These are phyloP conservation scores for Ophioninae sp. DNA, from an alignment of 2,888 invertebrate genomes.

Conservation along the genomic window DNA sequence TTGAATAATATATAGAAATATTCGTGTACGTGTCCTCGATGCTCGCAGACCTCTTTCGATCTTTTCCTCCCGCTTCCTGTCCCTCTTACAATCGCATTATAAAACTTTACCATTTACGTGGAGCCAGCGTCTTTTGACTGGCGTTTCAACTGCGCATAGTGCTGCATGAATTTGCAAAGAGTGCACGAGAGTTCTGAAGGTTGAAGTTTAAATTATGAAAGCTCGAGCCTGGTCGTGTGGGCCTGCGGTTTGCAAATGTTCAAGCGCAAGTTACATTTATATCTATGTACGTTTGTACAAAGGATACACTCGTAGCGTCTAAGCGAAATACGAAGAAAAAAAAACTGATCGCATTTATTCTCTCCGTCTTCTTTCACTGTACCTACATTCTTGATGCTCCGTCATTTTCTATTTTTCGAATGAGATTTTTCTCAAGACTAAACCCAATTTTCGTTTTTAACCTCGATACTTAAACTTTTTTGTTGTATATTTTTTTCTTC, in stretches of 20 bases:
- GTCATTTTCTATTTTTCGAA: not conserved
- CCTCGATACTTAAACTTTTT: not conserved
- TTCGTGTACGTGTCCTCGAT: not conserved
- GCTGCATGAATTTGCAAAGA: not conserved
- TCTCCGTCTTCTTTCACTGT: not conserved
- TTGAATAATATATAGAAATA: not conserved
- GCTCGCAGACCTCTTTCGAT: not conserved
- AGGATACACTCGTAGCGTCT: not conserved
- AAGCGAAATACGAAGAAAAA: not conserved
- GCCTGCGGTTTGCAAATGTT: slow-evolving; percentile 2
- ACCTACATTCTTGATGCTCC: not conserved
- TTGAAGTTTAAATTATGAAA: slow-evolving; percentile 19
- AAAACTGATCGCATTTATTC: not conserved
- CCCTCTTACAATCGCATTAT: slow-evolving; percentile 14
- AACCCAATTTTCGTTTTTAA: not conserved
- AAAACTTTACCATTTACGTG: slow-evolving; percentile 20
- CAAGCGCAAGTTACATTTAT: not conserved
- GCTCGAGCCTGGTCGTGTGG: slow-evolving; percentile 4
- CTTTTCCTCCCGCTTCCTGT: not conserved
- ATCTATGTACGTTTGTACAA: not conserved
- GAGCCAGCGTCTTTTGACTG: not conserved
- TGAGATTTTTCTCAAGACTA: not conserved
- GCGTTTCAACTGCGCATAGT: not conserved
- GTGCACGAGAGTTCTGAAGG: slow-evolving; percentile 4
- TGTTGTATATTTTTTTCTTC: not conserved